Evolutionary conservation across 37 sponge, comb jelly and placozoan species (phyloP).

Genomic region (Aplysina aerophoba): DNA sequence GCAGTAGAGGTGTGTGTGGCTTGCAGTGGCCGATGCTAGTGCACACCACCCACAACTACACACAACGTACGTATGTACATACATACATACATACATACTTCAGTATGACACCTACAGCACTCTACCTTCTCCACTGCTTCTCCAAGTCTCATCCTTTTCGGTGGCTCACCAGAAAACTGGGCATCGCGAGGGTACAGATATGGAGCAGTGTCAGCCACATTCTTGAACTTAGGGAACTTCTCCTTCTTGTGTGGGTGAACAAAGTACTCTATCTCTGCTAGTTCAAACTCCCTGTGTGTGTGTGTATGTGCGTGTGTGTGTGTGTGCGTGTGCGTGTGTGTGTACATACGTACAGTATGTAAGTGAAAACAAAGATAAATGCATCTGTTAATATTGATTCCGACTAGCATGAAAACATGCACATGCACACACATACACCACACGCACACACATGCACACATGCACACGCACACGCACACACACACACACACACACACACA

Average conservation of each 20-base stretch:
- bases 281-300: slow-evolving; percentile 72
- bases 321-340: no score
- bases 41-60: not conserved
- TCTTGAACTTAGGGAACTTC: slow-evolving; percentile 63
- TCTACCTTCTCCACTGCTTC: slow-evolving; percentile 74
- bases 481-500: not conserved
- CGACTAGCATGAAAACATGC: not conserved
- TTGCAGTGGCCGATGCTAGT: not conserved
- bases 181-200: slow-evolving; percentile 68
- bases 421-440: no score
- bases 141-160: slow-evolving; percentile 60
- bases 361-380: not conserved
- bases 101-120: not conserved
- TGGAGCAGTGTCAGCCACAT: slow-evolving; percentile 64
- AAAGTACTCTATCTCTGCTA: slow-evolving; percentile 99
- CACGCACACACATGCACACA: not conserved
- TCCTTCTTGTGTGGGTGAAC: slow-evolving; percentile 83
- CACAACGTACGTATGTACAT: not conserved
- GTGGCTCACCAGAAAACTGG: slow-evolving; percentile 79
- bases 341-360: not conserved
- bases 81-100: not conserved
- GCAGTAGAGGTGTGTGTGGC: not conserved
- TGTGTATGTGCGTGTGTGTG: no score
- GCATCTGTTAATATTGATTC: not conserved
- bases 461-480: not conserved